Base-by-base conservation (phyloP, 2,888 invertebrate genomes). In the Dicranocentrus wangi region DNA sequence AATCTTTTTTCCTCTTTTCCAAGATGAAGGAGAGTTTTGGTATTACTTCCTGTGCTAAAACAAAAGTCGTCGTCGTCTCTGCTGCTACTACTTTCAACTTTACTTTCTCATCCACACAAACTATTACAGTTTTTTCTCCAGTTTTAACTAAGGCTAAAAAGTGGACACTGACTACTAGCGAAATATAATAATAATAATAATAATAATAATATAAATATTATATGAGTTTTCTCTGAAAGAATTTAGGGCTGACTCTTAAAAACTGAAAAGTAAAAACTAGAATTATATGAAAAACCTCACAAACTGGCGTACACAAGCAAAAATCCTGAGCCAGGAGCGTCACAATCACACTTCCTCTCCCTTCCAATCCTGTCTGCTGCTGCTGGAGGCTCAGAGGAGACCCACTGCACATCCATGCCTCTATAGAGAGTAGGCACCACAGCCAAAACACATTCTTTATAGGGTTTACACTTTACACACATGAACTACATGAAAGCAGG, bases 261-360 rank as follows among this genome's bases (percentile, higher is more conserved):
- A 2, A 42, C 23, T 21, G 42, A 43, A 65, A 65, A 42, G n/a
- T 25, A 42, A 42, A 15, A 43, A 43, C 23, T 42, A 43, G 23
- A 65, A 55, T 39, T 61, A 61, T n/a, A 61, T 68, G 23, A 51
- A 76, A 66, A 76, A 76, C 66, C 69, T 58, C 79, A 80, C 51
- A 61, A 72, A 63, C 63, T 80, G 72, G 73, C 73, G 63, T 81
- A 73, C 80, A 73, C 80, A 81, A 75, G 80, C 80, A 69, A 73
- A 81, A 81, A 81, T 81, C 60, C 73, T 81, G 80, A 81, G 77
- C 77, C 82, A 82, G 81, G 76, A 76, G 76, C 81, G 81, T 77
- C 76, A 66, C 77, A 82, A 82, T 65, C 77, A 72, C 81, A 82
- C 76, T 77, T 82, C 81, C 76, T 77, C 81, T 82, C 81, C 81